Base-by-base conservation (phyloP, 2,113 vertebrate genomes). In the Athene noctua region DNA sequence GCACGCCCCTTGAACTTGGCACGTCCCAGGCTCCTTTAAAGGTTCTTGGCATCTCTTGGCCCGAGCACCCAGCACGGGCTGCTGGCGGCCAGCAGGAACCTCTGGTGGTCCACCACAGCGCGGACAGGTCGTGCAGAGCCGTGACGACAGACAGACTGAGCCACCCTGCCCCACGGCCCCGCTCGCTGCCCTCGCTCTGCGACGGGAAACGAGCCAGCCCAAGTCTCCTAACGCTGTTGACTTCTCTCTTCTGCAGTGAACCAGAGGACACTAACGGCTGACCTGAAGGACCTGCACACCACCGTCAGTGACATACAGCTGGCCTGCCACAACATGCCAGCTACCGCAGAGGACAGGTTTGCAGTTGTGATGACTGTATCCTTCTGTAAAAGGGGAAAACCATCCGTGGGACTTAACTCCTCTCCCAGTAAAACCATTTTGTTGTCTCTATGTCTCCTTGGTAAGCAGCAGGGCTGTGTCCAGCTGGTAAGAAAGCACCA, bases 291-390 rank as follows among this genome's bases (percentile, higher is more conserved):
- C 97, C 98, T 99, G 81, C 99, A 99, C 51, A 95, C 96, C 97
- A 99, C 99, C 6, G 97, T 99, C 89, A 97, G 98, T 59, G 99
- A 99, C 98, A 99, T 99, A 70, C 98, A 99, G 97, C 97, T 91
- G 1, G 99, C 99, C 85, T 99, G 99, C 91, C 98, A 98, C 97
- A 99, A 97, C 95, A 99, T 99, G 98, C 96, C 98, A 15, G 97
- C 98, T 54, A 98, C 98, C 3, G 88, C 98, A 0, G 99, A 99
- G 93, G 99, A 99, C 98, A 98, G 98, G 78, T 99, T 99, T 72
- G 98, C 99, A 4, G 67, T 98, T 2, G 98, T 99, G 92, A 99
- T 99, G 99, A 98, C 96, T 3, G 99, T 99, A 99, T 97, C 99
- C 98, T 97, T 90, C 86, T 2, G 51, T 3, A 26, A 54, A 46